These are phyloP conservation scores for Papilio glaucus DNA, from an alignment of 1,140 invertebrate species.

Conservation along the genomic window DNA sequence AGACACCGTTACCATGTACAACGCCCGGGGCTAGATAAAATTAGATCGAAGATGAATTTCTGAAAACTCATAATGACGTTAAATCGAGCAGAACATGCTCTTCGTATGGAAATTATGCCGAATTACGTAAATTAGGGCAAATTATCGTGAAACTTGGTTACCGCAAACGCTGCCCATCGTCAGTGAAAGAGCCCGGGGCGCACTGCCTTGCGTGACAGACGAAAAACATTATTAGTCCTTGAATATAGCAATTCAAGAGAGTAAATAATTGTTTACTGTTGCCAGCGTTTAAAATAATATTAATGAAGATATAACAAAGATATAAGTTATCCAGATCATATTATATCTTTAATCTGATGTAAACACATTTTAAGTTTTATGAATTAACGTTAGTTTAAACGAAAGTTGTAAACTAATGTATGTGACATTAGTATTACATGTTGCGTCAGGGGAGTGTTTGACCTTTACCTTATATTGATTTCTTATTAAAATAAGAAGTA, in stretches of 20 bases:
- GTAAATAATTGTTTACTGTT: slow-evolving; percentile 37
- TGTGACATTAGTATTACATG: too few relatives aligned
- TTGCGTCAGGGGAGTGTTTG: too few relatives aligned
- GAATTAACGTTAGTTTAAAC: too few relatives aligned
- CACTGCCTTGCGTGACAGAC: slow-evolving; percentile 63
- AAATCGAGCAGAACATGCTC: slow-evolving; percentile 70
- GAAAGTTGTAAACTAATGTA: too few relatives aligned
- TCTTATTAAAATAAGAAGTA: too few relatives aligned
- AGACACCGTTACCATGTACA: background rate
- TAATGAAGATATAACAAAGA: too few relatives aligned
- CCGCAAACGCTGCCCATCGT: slow-evolving; percentile 59
- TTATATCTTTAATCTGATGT: too few relatives aligned
- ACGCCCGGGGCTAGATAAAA: slow-evolving; percentile 56
- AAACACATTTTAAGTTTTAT: too few relatives aligned
- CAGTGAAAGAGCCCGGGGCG: slow-evolving; percentile 57
- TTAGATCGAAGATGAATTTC: slow-evolving; percentile 61
- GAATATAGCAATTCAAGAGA: slow-evolving; percentile 59
- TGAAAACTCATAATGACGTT: slow-evolving; percentile 63
- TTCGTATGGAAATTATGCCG: slow-evolving; percentile 70
- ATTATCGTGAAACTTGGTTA: slow-evolving; percentile 70
- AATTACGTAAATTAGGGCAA: slow-evolving; percentile 79
- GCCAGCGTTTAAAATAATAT: too few relatives aligned
- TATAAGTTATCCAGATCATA: too few relatives aligned
- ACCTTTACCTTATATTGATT: too few relatives aligned
- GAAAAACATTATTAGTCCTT: slow-evolving; percentile 68